Percentiles rank a stretch among this genome's conserved stretches.
phyloP scores from a whole-genome alignment of 2,113 vertebrate genomes.

The Phaetusa simplex region DNA sequence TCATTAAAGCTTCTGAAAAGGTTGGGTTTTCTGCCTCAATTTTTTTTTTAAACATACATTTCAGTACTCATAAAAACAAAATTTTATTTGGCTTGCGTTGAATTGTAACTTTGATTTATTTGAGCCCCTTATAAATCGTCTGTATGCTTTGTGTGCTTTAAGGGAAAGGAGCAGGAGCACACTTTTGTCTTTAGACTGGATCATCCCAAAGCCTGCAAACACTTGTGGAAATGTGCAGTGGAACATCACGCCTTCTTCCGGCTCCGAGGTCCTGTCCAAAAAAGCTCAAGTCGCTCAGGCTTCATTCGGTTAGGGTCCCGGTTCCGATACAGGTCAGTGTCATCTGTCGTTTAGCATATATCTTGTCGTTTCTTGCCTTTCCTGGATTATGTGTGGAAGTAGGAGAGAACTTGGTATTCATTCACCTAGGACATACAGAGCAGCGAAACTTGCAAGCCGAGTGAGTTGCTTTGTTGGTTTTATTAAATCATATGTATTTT shows the following conservation, averaged over 20 bases:
- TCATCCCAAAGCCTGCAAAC: slow-evolving; percentile 97
- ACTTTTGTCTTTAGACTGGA: slow-evolving; percentile 98
- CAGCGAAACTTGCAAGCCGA: background rate
- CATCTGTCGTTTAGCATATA: fast-evolving
- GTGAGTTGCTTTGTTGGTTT: background rate
- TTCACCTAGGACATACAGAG: background rate
- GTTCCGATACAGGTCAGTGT: slow-evolving; percentile 93
- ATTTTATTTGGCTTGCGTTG: background rate
- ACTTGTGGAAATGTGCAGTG: slow-evolving; percentile 97
- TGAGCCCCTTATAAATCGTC: background rate
- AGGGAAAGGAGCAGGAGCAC: slow-evolving; percentile 99
- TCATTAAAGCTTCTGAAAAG: background rate
- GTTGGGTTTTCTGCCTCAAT: background rate
- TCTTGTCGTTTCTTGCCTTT: background rate
- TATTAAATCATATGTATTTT: background rate
- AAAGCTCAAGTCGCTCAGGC: slow-evolving; percentile 82
- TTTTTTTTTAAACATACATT: background rate
- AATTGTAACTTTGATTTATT: background rate
- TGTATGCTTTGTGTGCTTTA: slow-evolving; percentile 26
- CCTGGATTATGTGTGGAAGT: background rate
- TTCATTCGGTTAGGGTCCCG: slow-evolving; percentile 97
- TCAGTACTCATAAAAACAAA: background rate
- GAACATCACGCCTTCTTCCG: slow-evolving; percentile 98
- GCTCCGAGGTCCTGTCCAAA: slow-evolving; percentile 91
- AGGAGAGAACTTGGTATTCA: background rate